Evolutionary conservation across 1,140 invertebrate species (phyloP), one percentile per base, ranked within the genome.

Genomic region (Leptinotarsa lineolata): DNA sequence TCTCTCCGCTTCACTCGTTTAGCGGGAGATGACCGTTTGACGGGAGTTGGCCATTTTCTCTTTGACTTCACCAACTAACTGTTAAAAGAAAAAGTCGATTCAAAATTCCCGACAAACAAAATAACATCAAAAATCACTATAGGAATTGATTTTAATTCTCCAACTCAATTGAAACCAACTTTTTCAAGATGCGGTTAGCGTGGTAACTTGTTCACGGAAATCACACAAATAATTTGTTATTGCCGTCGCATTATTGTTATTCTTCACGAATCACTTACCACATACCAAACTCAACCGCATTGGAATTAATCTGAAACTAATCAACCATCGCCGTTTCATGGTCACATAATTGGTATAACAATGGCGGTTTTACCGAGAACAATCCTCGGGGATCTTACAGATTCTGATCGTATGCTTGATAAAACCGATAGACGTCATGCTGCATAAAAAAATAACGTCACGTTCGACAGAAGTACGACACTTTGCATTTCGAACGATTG

Each of bases 361-460:
- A 65, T 65, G 39, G 39, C 63, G 39, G 63, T 39, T 16, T 65
- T 65, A 65, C 63, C 63, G 24, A 65, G 63, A 65, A 65, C 22
- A 22, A 46, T 45, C 67, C 67, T 21, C 67, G 18, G 11, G 46
- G 48, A 54, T 54, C 22, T 68, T 68, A 68, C 45, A 48, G 20
- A 68, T 21, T 68, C 67, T 45, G 67, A 68, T 68, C 15, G 30
- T 18, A 68, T 39, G 20, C 22, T 8, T 11, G 67, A 68, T 68
- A 68, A 68, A 46, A 22, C 48, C 39, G 15, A 18, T 46, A 13
- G 24, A 65, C 67, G 46, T 68, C 39, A 68, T 21, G 24, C 18
- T 39, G 48, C n/a, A 54, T 22, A 44, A 39, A 48, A 48, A 68
- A 68, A 68, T 22, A 15, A 46, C 67, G 44, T 68, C 67, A 68